Conservation (phyloP, 2,888 invertebrate species). For the Hypomecis punctinalis region DNA sequence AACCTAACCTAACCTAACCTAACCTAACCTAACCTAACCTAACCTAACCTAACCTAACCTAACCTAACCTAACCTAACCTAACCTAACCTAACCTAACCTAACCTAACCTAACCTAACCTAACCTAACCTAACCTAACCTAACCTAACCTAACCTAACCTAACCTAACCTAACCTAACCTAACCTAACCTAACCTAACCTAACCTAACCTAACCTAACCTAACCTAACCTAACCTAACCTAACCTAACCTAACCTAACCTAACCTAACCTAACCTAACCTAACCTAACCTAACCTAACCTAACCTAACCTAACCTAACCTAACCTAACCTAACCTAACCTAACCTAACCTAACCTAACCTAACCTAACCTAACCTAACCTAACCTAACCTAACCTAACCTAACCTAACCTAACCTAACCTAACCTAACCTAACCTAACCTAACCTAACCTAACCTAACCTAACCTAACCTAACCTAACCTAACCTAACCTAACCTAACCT, state of each 20-base stretch:
- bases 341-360: conserved; percentile 38
- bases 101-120: conserved; percentile 24
- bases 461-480: conserved; percentile 23
- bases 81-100: conserved; percentile 42
- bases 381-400: too few species aligned
- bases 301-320: conserved; percentile 20
- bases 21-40: conserved; percentile 27
- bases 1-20: conserved; percentile 34
- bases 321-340: conserved; percentile 43
- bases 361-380: conserved; percentile 24
- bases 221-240: too few species aligned
- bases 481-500: conserved; percentile 24
- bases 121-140: conserved; percentile 43
- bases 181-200: conserved; percentile 45
- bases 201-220: conserved; percentile 17
- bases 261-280: too few species aligned
- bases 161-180: conserved; percentile 40
- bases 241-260: too few species aligned
- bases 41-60: conserved; percentile 31
- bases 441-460: conserved; percentile 30
- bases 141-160: conserved; percentile 45
- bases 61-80: conserved; percentile 29
- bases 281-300: too few species aligned
- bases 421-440: conserved; percentile 39
- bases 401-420: conserved; percentile 27